Evolutionary conservation across 2,113 vertebrate species (phyloP).

Genomic region (Nesoenas mayeri): DNA sequence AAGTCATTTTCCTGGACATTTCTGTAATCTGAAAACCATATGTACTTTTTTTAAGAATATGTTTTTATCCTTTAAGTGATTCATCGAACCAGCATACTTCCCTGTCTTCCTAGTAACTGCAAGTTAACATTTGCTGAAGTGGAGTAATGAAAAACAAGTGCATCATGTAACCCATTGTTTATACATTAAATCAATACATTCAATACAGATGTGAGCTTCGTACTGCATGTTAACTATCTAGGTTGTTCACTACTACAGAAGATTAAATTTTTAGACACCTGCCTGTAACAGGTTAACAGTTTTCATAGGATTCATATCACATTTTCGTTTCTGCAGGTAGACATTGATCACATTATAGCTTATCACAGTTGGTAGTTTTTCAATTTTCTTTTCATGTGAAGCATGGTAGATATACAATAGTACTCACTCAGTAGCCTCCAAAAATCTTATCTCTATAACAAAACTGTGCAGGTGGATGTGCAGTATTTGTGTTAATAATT

Average conservation of each 20-base stretch:
- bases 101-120: not conserved
- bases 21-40: not conserved
- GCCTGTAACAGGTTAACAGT: not conserved
- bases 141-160: not conserved
- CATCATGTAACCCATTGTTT: not conserved
- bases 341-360: not conserved
- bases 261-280: not conserved
- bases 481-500: not conserved
- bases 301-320: not conserved
- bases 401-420: not conserved
- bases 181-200: not conserved
- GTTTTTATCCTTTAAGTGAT: conserved; percentile 1
- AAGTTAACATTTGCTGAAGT: not conserved
- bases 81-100: not conserved
- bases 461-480: not conserved
- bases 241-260: not conserved
- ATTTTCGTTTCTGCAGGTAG: not conserved
- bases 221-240: not conserved
- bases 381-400: not conserved
- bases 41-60: not conserved
- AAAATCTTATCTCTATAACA: not conserved
- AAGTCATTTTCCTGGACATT: not conserved
- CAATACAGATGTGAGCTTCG: not conserved
- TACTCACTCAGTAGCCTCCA: not conserved
- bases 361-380: not conserved